Base-by-base conservation (phyloP, 2,797 vertebrate species). In the Pterois miles region DNA sequence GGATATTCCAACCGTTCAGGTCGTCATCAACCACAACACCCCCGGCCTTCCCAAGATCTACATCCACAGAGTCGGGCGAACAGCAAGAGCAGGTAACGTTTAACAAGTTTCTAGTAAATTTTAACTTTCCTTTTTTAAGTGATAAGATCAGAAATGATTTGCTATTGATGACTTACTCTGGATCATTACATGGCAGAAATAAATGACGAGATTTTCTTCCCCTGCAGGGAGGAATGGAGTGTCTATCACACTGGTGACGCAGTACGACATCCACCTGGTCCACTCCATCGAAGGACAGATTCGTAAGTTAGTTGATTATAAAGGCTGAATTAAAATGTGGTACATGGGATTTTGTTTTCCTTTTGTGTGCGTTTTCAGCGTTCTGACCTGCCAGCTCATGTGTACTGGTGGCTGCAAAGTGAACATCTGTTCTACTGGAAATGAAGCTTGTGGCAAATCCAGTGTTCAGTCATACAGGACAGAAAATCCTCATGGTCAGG, bases 21-120 rank as follows among this genome's bases (percentile, higher is more conserved):
- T 98, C 0, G 96, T 99, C 80, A 97, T 99, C 81, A 99, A 99
- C 86, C 97, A 99, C 84, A 99, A 99, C 93, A 99, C 98, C 0
- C 98, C 98, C 0, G 98, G 97, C 1, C 94, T 99, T 58, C 97
- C 98, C 0, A 99, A 98, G 90, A 97, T 94, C 86, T 99, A 99
- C 94, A 98, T 99, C 83, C 98, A 99, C 92, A 94, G 98, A 1
- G 98, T 99, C 0, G 98, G 98, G 8, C 93, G 98, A n/a, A 99
- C 98, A 0, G 98, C 98, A 0, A 96, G 98, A 11, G 98, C 98
- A 5, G 98, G 98, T 99, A 57, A 46, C 8, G 43, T 50, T 50
- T 3, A 7, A 46, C 25, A n/a, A 11, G 4, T 31, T 50, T 13
- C 4, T 8, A 22, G 22, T 12, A 13, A 6, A 34, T 29, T 16